phyloP scores from a whole-genome alignment of 2,888 invertebrate species.

The Drosophila formosana region DNA sequence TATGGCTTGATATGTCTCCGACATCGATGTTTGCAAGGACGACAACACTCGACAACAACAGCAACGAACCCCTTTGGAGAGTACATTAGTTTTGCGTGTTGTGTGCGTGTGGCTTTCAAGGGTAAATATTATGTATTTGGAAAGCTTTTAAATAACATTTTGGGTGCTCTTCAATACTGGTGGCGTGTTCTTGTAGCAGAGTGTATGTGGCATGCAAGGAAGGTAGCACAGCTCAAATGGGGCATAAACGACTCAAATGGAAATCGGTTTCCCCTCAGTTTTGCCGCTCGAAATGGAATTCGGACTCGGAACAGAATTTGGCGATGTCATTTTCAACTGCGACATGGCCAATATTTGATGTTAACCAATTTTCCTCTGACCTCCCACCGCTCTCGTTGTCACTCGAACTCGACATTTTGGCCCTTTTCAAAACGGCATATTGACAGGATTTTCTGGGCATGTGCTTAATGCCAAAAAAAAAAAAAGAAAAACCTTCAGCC shows the following conservation, averaged over 20 bases:
- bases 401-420: slow-evolving; percentile 23
- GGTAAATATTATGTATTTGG: slow-evolving; percentile 1
- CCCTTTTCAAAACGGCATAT: slow-evolving; percentile 46
- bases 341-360: slow-evolving; percentile 44
- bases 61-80: not conserved
- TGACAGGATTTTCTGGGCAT: slow-evolving; percentile 46
- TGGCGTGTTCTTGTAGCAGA: slow-evolving; percentile 1
- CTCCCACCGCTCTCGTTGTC: not conserved
- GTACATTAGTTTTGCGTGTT: not conserved
- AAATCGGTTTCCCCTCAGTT: slow-evolving; percentile 35
- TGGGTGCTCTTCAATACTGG: not conserved
- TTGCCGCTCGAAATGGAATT: slow-evolving; percentile 14
- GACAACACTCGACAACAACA: slow-evolving; percentile 33
- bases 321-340: slow-evolving; percentile 36
- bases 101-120: not conserved
- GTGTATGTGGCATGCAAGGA: not conserved
- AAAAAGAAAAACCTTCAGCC: slow-evolving; percentile 34
- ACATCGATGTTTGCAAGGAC: slow-evolving; percentile 54
- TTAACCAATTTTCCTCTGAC: slow-evolving; percentile 5
- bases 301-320: slow-evolving; percentile 17
- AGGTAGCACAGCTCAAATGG: not conserved
- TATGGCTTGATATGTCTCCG: slow-evolving; percentile 53
- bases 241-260: slow-evolving; percentile 33
- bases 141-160: not conserved
- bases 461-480: slow-evolving; percentile 32